Percentiles rank a stretch among this genome's conserved stretches.
phyloP scores from a whole-genome alignment of 2,797 vertebrate species.

The Malurus leucopterus region DNA sequence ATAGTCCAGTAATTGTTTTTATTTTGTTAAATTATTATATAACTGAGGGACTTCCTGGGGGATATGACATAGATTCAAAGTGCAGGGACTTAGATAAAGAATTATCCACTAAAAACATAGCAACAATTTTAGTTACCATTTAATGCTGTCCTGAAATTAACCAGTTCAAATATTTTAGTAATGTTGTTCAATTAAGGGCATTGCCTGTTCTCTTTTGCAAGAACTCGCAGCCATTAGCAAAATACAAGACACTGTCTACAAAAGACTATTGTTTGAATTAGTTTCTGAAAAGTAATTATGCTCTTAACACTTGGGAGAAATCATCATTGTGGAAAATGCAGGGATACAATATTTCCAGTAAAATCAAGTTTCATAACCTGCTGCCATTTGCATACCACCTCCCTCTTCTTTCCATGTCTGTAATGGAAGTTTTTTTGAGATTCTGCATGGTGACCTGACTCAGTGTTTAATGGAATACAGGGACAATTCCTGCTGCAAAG shows the following conservation, averaged over 20 bases:
- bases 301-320: slow-evolving; percentile 38
- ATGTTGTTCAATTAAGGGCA: slow-evolving; percentile 15
- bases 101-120: slow-evolving; percentile 51
- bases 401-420: neutral
- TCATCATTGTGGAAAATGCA: neutral
- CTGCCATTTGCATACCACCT: neutral
- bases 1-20: neutral
- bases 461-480: neutral
- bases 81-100: slow-evolving; percentile 4
- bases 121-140: slow-evolving; percentile 22
- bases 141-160: slow-evolving; percentile 8
- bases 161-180: neutral
- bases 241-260: slow-evolving; percentile 35
- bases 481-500: neutral
- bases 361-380: slow-evolving; percentile 52
- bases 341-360: neutral
- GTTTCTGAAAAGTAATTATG: slow-evolving; percentile 59
- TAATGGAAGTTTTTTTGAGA: neutral
- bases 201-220: slow-evolving; percentile 24
- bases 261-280: slow-evolving; percentile 48
- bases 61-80: slow-evolving; percentile 12
- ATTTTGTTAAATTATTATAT: slow-evolving; percentile 17
- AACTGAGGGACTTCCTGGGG: slow-evolving; percentile 23
- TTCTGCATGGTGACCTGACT: neutral
- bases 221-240: slow-evolving; percentile 44